Base-by-base conservation (phyloP, 2,888 invertebrate species). In the Drosophila cracens region DNA sequence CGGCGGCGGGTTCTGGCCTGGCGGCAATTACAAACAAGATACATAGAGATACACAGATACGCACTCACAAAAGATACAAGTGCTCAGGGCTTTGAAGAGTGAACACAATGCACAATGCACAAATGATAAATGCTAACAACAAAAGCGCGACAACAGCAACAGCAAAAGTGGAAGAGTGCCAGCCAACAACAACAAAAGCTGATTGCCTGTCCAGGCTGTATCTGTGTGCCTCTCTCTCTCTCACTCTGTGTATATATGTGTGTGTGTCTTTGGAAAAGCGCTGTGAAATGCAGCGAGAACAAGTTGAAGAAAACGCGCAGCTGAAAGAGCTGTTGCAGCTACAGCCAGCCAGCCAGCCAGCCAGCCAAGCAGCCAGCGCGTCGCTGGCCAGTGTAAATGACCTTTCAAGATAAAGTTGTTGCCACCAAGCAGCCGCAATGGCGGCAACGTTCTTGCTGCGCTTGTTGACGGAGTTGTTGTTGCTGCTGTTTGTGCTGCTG, bases 361-460 rank as follows among this genome's bases (percentile, higher is more conserved):
- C 16, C 52, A 52, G 13, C n/a, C 49, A 29, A 18, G 5, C 34
- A 70, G 71, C 58, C 48, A 56, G 60, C 63, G 57, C 81, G 67
- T 68, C 48, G 62, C 53, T 72, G 70, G 77, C 60, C 71, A 83
- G 87, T 90, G 91, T 91, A 90, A 90, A 90, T 85, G 90, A 90
- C 90, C 90, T 90, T 87, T 91, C 76, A 69, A 91, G 91, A 91
- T 91, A 90, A 90, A 91, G 80, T 87, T 91, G 90, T 80, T 71
- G 77, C 72, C 74, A 88, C 70, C 75, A 70, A 73, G 61, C 88
- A 82, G 85, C 67, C 82, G 60, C 52, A 56, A 76, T 70, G 73
- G 75, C 87, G 75, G 72, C 78, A 60, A 56, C 57, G 52, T 74
- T 66, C 46, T 67, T 61, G 18, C 43, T 54, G 54, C 38, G 58